Percentiles rank a stretch among this genome's conserved stretches.
phyloP scores from a whole-genome alignment of 2,888 invertebrate genomes.

The Drosophila borealis region DNA sequence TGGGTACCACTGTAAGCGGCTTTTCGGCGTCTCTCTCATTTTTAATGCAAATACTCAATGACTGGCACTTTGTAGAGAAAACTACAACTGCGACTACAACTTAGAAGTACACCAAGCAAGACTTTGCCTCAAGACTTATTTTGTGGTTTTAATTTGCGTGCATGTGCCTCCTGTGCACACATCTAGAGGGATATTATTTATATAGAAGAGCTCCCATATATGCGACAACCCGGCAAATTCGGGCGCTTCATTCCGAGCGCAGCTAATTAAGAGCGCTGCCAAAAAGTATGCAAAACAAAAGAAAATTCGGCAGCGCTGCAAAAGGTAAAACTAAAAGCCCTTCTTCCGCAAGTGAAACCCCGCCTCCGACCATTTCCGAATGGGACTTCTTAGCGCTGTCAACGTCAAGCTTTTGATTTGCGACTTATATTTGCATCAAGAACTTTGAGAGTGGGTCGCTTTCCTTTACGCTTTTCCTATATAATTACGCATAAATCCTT shows the following conservation, averaged over 20 bases:
- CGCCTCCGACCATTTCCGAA: conserved; percentile 14
- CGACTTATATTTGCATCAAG: conserved; percentile 45
- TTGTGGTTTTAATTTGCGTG: conserved; percentile 69
- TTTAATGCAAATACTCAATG: conserved; percentile 75
- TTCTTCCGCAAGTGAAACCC: conserved; percentile 27
- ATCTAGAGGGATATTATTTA: background rate
- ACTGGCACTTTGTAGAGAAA: conserved; percentile 61
- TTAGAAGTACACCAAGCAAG: conserved; percentile 40
- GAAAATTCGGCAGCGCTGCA: conserved; percentile 23
- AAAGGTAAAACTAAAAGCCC: conserved; percentile 47
- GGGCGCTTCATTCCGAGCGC: conserved; percentile 3
- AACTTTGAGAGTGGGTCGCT: conserved; percentile 25
- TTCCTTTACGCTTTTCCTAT: conserved; percentile 75
- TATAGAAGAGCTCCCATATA: background rate
- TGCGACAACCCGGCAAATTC: conserved; percentile 5
- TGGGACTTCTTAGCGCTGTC: conserved; percentile 56
- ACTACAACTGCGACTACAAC: conserved; percentile 48
- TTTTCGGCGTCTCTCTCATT: conserved; percentile 70
- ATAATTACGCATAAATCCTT: conserved; percentile 81
- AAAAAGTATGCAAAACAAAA: conserved; percentile 69
- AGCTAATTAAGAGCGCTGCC: conserved; percentile 66
- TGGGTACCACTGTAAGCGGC: conserved; percentile 66
- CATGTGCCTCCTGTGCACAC: conserved; percentile 30
- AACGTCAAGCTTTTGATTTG: conserved; percentile 67
- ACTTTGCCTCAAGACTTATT: conserved; percentile 70